These are phyloP conservation scores for Osmerus mordax DNA, from an alignment of 2,113 vertebrate species.

Conservation along the genomic window DNA sequence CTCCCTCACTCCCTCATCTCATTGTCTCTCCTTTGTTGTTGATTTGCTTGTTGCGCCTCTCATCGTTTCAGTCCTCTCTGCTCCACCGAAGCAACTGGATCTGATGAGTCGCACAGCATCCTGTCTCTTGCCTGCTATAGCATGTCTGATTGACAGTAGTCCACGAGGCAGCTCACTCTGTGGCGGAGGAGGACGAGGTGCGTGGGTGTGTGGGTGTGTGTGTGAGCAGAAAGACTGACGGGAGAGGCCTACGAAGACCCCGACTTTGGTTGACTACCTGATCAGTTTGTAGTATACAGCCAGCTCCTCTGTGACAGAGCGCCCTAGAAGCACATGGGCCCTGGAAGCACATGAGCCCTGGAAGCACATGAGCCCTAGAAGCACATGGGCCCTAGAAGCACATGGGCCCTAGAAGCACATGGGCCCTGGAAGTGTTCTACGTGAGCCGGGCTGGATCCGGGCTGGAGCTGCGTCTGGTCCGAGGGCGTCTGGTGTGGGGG, in stretches of 20 bases:
- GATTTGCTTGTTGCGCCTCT: neutral
- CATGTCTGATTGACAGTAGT: neutral
- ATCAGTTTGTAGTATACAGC: too few relatives aligned
- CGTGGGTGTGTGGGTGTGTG: neutral
- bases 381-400: too few relatives aligned
- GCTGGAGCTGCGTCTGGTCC: too few relatives aligned
- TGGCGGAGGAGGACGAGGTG: neutral
- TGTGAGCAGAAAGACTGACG: neutral
- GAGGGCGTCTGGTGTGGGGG: neutral
- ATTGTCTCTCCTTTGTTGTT: slow-evolving; percentile 5
- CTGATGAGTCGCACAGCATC: neutral
- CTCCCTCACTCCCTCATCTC: neutral
- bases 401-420: too few relatives aligned
- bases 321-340: too few relatives aligned
- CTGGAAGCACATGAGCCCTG: too few relatives aligned
- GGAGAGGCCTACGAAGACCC: too few relatives aligned
- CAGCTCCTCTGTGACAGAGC: too few relatives aligned
- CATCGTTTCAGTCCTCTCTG: neutral
- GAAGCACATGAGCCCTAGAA: too few relatives aligned
- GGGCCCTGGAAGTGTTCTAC: too few relatives aligned
- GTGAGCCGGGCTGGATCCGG: too few relatives aligned
- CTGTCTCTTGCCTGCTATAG: neutral
- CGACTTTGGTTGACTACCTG: too few relatives aligned
- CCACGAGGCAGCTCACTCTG: neutral
- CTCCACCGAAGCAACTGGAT: neutral